Conservation (phyloP, 1,140 invertebrate genomes). For the Nasonia vitripennis region DNA sequence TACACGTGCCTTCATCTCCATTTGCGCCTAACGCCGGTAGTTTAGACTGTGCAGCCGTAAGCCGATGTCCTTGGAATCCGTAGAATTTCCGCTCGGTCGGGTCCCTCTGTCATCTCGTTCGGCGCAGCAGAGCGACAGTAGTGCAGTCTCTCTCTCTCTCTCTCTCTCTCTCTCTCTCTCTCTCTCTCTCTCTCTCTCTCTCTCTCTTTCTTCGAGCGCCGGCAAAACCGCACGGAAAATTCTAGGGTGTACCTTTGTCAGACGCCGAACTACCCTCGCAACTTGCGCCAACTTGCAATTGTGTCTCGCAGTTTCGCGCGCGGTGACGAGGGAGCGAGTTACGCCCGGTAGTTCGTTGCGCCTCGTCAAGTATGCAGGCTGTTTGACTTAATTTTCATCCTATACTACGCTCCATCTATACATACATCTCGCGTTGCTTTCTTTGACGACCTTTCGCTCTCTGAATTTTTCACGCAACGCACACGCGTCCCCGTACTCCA, state of each 20-base stretch:
- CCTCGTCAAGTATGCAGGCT: slow-evolving; percentile 33
- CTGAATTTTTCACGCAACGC: too few relatives aligned
- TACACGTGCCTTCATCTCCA: not conserved
- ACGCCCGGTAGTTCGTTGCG: slow-evolving; percentile 29
- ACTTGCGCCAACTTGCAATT: slow-evolving; percentile 44
- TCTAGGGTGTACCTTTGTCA: slow-evolving; percentile 38
- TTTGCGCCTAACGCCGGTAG: not conserved
- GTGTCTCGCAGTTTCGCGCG: not conserved
- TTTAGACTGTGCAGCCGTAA: not conserved
- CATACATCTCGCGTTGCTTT: too few relatives aligned
- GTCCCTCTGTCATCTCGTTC: not conserved
- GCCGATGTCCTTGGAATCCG: slow-evolving; percentile 40
- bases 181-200: too few relatives aligned
- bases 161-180: too few relatives aligned
- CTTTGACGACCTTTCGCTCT: too few relatives aligned
- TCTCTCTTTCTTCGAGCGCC: slow-evolving; percentile 26
- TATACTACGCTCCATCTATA: too few relatives aligned
- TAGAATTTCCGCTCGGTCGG: slow-evolving; percentile 35
- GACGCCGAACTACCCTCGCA: slow-evolving; percentile 31
- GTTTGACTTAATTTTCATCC: slow-evolving; percentile 37
- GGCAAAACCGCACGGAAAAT: slow-evolving; percentile 38
- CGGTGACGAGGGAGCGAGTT: not conserved
- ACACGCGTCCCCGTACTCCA: not conserved
- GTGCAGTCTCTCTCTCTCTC: too few relatives aligned
- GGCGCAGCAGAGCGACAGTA: too few relatives aligned